Conservation (phyloP, 2,797 vertebrate species). For the Hydrocynus forskahlii region DNA sequence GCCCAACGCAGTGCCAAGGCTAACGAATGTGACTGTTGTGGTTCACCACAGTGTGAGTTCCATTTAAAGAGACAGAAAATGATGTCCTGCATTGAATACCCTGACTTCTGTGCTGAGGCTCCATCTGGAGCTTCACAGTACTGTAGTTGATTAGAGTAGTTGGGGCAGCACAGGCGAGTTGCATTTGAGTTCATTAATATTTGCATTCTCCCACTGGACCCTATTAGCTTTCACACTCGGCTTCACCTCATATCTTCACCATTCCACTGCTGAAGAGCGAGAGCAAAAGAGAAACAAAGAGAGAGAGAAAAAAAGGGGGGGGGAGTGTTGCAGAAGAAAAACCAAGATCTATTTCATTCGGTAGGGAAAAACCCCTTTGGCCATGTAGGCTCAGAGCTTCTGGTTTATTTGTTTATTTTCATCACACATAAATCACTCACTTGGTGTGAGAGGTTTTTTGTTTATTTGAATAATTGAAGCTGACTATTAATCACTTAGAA, state of each 20-base stretch:
- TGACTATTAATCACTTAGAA: conserved; percentile 38
- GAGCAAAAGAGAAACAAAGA: conserved; percentile 23
- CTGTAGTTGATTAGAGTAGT: conserved; percentile 36
- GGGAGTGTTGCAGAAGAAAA: conserved; percentile 27
- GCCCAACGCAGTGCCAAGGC: background rate
- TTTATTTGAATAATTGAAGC: conserved; percentile 39
- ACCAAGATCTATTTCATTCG: conserved; percentile 17
- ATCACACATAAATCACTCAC: conserved; percentile 25
- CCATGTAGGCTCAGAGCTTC: background rate
- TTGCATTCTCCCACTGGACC: conserved; percentile 54
- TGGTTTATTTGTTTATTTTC: conserved; percentile 32
- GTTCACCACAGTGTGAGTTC: conserved; percentile 3
- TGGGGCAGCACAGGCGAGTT: conserved; percentile 35
- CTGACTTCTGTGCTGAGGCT: background rate
- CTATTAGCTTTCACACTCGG: conserved; percentile 51
- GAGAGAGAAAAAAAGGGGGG: conserved; percentile 6
- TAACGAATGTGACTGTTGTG: conserved; percentile 13
- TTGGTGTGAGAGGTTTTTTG: conserved; percentile 27
- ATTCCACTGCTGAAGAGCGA: conserved; percentile 23
- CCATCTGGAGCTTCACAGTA: conserved; percentile 16
- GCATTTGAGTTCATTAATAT: conserved; percentile 56
- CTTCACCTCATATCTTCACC: conserved; percentile 43
- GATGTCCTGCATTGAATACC: background rate
- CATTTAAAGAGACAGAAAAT: conserved; percentile 14
- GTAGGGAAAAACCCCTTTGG: conserved; percentile 13